A percentile compares a stretch with the other conserved stretches of the same genome.
Evolutionary conservation across 2,797 vertebrate genomes (phyloP).

Genomic region (Simalia tracyae): DNA sequence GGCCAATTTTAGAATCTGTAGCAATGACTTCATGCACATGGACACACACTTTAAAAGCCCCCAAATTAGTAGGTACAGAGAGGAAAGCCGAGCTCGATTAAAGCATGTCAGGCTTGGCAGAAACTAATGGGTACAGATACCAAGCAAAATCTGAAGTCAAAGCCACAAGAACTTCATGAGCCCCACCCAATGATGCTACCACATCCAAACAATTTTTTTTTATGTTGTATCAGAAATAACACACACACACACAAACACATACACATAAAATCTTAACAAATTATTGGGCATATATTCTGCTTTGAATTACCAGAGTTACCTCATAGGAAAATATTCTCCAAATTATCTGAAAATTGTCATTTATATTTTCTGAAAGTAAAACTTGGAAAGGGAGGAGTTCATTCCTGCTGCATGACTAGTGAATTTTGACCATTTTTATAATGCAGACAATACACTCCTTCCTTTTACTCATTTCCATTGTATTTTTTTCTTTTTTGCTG

Average conservation of each 20-base stretch:
- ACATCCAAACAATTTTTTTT: slow-evolving; percentile 67
- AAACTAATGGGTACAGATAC: slow-evolving; percentile 54
- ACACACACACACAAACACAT: background rate
- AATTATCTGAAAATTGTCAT: too few species aligned
- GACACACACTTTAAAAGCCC: slow-evolving; percentile 38
- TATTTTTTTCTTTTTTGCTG: background rate
- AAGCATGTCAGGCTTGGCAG: slow-evolving; percentile 67
- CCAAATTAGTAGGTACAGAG: slow-evolving; percentile 69
- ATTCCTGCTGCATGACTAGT: too few species aligned
- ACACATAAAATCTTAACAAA: too few species aligned
- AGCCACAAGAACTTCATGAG: slow-evolving; percentile 73
- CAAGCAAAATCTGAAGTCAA: slow-evolving; percentile 72
- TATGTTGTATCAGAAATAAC: slow-evolving; percentile 54
- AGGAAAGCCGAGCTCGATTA: slow-evolving; percentile 50
- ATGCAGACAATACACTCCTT: background rate
- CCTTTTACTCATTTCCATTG: background rate
- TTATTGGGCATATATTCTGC: too few species aligned
- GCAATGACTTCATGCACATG: slow-evolving; percentile 18
- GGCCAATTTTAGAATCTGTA: slow-evolving; percentile 46
- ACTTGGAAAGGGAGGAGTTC: too few species aligned
- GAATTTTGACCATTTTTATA: background rate
- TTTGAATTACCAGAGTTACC: too few species aligned
- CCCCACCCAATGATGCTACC: slow-evolving; percentile 69
- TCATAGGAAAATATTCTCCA: too few species aligned
- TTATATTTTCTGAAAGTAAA: too few species aligned